Conservation (phyloP, 2,113 vertebrate species). For the Ancistrus triradiatus region DNA sequence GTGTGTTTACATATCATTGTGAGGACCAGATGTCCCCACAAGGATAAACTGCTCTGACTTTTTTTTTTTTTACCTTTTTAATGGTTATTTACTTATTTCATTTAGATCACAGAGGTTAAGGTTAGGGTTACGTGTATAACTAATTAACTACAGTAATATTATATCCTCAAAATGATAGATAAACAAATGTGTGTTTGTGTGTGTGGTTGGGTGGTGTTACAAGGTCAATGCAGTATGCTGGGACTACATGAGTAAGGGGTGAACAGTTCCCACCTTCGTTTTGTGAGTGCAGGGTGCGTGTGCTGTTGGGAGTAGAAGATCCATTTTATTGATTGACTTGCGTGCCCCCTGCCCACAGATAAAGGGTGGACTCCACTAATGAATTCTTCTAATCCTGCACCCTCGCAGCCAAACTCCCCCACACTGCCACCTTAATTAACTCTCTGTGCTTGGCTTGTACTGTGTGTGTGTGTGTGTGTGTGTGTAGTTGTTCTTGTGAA, state of each 20-base stretch:
- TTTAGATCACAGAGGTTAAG: too few relatives aligned
- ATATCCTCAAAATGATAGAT: too few relatives aligned
- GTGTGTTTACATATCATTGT: too few relatives aligned
- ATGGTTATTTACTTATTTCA: too few relatives aligned
- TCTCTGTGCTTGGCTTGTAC: conserved; percentile 64
- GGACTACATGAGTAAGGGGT: conserved; percentile 45
- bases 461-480: conserved; percentile 46
- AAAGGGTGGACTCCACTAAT: conserved; percentile 72
- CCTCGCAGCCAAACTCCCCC: conserved; percentile 59
- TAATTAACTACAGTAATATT: too few relatives aligned
- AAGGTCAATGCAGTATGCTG: conserved; percentile 10
- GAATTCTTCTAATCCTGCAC: conserved; percentile 73
- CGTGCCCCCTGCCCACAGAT: conserved; percentile 70
- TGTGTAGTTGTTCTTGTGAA: conserved; percentile 32
- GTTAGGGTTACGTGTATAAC: too few relatives aligned
- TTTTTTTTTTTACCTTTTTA: too few relatives aligned
- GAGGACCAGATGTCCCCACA: too few relatives aligned
- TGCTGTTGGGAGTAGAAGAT: conserved; percentile 68
- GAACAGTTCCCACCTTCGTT: conserved; percentile 29
- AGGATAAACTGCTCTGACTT: too few relatives aligned
- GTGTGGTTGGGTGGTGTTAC: conserved; percentile 8
- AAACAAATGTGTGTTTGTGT: conserved; percentile 24
- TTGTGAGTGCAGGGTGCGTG: conserved; percentile 58
- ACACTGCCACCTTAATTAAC: conserved; percentile 78
- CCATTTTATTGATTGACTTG: conserved; percentile 76